These are phyloP conservation scores for Brachionus calyciflorus DNA, from an alignment of 1,140 invertebrate genomes.

Conservation along the genomic window DNA sequence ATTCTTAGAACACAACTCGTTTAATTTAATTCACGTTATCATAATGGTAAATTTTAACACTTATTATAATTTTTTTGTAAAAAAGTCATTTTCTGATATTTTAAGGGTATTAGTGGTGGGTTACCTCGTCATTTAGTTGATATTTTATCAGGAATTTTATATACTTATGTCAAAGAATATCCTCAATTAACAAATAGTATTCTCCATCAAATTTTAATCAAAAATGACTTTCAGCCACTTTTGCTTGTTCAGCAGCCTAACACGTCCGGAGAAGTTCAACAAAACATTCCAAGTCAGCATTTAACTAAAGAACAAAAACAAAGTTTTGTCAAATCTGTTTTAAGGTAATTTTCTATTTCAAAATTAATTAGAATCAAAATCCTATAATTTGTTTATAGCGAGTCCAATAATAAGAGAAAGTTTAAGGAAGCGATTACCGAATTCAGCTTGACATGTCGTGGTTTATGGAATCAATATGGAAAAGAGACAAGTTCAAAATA, in stretches of 20 bases:
- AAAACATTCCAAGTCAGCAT: not conserved
- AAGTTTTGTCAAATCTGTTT: slow-evolving; percentile 2
- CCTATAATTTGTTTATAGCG: not conserved
- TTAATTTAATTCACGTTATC: not conserved
- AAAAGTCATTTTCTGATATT: not conserved
- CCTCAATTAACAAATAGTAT: slow-evolving; percentile 37
- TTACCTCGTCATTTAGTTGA: slow-evolving; percentile 45
- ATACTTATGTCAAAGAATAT: slow-evolving; percentile 44
- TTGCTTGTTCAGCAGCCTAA: not conserved
- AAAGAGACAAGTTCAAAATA: slow-evolving; percentile 18
- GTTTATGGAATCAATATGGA: slow-evolving; percentile 33
- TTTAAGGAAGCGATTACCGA: slow-evolving; percentile 32
- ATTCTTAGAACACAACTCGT: slow-evolving; percentile 34
- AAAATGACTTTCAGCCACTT: slow-evolving; percentile 40
- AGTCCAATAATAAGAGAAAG: slow-evolving; percentile 30
- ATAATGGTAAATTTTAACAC: slow-evolving; percentile 8
- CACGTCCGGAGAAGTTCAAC: not conserved
- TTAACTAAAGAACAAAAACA: slow-evolving; percentile 38
- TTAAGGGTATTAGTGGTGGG: slow-evolving; percentile 38
- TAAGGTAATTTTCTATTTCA: not conserved
- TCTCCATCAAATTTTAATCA: slow-evolving; percentile 40
- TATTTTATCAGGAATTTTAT: slow-evolving; percentile 31
- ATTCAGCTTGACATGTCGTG: slow-evolving; percentile 43
- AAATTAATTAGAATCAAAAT: not conserved
- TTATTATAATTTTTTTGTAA: not conserved